Percentiles rank a stretch among this genome's conserved stretches.
These are phyloP conservation scores for Mus spretus DNA, from an alignment of 2,797 vertebrate species.

Conservation along the genomic window DNA sequence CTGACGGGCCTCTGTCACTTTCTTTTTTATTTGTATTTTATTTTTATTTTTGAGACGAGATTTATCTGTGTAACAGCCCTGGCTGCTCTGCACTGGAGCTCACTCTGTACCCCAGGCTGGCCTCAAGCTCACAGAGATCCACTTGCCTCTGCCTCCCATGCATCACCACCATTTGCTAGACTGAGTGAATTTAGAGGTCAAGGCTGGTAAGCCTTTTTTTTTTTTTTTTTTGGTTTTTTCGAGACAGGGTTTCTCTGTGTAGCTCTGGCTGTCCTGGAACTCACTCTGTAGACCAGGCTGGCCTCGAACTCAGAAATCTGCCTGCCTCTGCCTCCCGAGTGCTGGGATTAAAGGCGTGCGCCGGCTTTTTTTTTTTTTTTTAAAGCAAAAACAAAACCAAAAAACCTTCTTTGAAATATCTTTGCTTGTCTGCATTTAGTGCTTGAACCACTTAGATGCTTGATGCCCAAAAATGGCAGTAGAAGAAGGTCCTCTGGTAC, in stretches of 20 bases:
- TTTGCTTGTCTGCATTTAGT: not conserved
- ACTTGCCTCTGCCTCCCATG: not conserved
- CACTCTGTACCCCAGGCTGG: not conserved
- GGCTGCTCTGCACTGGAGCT: not conserved
- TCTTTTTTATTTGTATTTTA: not conserved
- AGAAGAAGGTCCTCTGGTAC: not conserved
- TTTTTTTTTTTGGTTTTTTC: no score
- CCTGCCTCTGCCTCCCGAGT: no score
- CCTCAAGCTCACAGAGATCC: not conserved
- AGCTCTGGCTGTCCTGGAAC: no score
- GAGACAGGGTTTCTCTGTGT: no score
- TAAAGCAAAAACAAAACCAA: no score
- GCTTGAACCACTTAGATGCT: not conserved
- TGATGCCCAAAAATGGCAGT: not conserved
- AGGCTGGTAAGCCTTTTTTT: not conserved
- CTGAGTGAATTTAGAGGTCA: not conserved
- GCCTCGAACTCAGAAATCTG: no score
- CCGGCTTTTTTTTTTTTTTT: not conserved
- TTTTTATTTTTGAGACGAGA: not conserved
- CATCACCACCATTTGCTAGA: not conserved
- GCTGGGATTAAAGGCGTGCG: no score
- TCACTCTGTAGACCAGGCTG: no score
- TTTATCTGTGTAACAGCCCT: not conserved
- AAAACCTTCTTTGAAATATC: not conserved
- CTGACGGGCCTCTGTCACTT: not conserved